A percentile compares a stretch with the other conserved stretches of the same genome.
Conservation (phyloP, 1,140 invertebrate genomes). For the Cotesia typhae region DNA sequence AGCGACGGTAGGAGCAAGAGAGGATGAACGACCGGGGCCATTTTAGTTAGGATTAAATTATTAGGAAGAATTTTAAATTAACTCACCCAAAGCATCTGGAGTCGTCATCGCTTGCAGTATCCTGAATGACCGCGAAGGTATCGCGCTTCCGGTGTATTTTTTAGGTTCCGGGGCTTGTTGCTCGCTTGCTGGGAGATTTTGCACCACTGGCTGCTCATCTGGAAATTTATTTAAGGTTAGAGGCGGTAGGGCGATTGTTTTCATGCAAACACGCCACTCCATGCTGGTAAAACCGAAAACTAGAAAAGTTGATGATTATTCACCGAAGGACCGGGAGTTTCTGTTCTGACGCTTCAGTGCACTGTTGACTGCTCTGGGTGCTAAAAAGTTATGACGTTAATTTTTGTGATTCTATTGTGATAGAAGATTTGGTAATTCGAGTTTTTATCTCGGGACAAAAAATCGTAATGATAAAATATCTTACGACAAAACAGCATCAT, state of each 20-base stretch:
- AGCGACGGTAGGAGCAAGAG: conserved; percentile 19
- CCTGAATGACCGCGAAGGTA: conserved; percentile 86
- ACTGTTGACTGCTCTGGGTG: conserved; percentile 48
- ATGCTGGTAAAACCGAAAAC: too few species aligned
- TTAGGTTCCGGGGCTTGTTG: conserved; percentile 76
- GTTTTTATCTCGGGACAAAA: too few species aligned
- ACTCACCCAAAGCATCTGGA: conserved; percentile 66
- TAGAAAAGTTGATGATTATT: conserved; percentile 19
- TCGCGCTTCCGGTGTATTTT: conserved; percentile 83
- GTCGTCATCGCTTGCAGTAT: conserved; percentile 85
- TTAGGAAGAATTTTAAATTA: too few species aligned
- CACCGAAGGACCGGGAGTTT: conserved; percentile 61
- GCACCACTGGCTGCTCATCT: conserved; percentile 59
- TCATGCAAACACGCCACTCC: too few species aligned
- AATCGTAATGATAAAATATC: too few species aligned
- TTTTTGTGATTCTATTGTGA: background rate
- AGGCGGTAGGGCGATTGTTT: background rate
- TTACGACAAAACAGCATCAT: too few species aligned
- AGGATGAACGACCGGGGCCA: conserved; percentile 7
- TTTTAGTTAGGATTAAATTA: too few species aligned
- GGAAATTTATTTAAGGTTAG: background rate
- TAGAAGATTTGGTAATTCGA: background rate
- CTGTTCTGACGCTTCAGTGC: conserved; percentile 57
- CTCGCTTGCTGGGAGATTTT: conserved; percentile 74
- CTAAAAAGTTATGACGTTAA: conserved; percentile 42